A percentile compares a stretch with the other conserved stretches of the same genome.
phyloP scores from a whole-genome alignment of 2,113 vertebrate species.

The Grus americana region DNA sequence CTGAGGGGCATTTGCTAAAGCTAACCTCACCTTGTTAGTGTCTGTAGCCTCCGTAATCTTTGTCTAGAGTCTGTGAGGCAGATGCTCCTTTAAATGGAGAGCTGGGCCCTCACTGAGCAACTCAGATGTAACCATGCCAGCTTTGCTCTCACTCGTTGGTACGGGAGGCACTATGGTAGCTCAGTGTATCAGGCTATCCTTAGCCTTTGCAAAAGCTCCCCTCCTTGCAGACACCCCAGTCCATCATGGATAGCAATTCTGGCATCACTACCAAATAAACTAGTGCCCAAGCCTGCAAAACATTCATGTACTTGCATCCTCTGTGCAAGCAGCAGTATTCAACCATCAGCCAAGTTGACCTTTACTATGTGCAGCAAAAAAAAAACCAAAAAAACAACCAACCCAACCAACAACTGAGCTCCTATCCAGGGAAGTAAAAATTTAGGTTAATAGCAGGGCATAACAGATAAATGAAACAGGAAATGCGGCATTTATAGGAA shows the following conservation, averaged over 20 bases:
- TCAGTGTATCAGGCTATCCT: not conserved
- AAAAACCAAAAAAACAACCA: not conserved
- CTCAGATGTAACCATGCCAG: not conserved
- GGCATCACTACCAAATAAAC: not conserved
- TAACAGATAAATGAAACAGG: not conserved
- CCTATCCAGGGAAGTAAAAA: not conserved
- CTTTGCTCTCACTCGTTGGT: accelerated
- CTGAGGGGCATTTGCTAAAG: not conserved
- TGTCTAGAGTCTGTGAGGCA: not conserved
- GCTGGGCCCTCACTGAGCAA: not conserved
- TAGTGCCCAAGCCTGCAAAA: not conserved
- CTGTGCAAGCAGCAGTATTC: not conserved
- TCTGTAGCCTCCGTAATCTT: not conserved
- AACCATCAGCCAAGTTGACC: not conserved
- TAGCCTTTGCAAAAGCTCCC: not conserved
- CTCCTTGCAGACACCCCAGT: not conserved
- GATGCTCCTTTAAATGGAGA: not conserved
- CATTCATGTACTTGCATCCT: accelerated
- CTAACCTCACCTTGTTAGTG: not conserved
- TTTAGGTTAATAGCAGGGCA: not conserved
- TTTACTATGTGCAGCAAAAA: not conserved
- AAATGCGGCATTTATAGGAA: not conserved
- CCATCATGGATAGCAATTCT: not conserved
- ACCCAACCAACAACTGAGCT: not conserved
- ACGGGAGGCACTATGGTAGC: not conserved